Evolutionary conservation across 2,113 vertebrate species (phyloP).

Genomic region (Caranx melampygus): DNA sequence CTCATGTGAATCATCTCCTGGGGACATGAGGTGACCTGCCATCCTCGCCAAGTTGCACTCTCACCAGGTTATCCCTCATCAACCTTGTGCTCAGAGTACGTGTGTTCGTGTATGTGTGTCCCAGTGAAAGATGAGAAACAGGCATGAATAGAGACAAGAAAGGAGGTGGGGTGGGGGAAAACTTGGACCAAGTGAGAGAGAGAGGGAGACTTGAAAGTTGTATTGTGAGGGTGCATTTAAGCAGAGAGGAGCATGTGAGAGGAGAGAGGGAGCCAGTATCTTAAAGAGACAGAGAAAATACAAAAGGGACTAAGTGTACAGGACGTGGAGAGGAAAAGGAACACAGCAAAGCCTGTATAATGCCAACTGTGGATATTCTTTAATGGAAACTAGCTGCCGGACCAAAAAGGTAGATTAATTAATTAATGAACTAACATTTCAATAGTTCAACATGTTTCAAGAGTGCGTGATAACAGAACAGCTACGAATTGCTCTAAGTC

Average conservation of each 20-base stretch:
- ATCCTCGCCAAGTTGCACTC: conserved; percentile 39
- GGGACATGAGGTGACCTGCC: conserved; percentile 54
- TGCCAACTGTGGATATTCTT: conserved; percentile 15
- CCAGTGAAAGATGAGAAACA: conserved; percentile 64
- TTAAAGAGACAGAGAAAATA: conserved; percentile 8
- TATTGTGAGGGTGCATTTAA: conserved; percentile 48
- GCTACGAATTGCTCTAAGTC: not conserved
- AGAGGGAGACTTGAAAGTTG: conserved; percentile 46
- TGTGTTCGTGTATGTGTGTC: conserved; percentile 13
- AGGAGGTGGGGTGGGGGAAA: not conserved
- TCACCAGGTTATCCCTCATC: conserved; percentile 25
- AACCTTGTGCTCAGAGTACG: not conserved
- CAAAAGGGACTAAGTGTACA: not conserved
- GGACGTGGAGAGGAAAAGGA: not conserved
- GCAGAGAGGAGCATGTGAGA: conserved; percentile 42
- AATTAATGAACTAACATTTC: too few relatives aligned
- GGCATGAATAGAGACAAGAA: conserved; percentile 37
- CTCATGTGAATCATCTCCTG: conserved; percentile 71
- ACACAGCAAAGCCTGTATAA: not conserved
- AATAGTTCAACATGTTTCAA: not conserved
- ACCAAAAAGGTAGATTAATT: conserved; percentile 53
- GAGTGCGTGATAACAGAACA: not conserved
- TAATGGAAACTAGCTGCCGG: conserved; percentile 12
- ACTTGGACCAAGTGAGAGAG: conserved; percentile 42
- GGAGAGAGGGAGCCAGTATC: conserved; percentile 17